phyloP scores from a whole-genome alignment of 2,113 vertebrate species.

The Antechinus stuartii region DNA sequence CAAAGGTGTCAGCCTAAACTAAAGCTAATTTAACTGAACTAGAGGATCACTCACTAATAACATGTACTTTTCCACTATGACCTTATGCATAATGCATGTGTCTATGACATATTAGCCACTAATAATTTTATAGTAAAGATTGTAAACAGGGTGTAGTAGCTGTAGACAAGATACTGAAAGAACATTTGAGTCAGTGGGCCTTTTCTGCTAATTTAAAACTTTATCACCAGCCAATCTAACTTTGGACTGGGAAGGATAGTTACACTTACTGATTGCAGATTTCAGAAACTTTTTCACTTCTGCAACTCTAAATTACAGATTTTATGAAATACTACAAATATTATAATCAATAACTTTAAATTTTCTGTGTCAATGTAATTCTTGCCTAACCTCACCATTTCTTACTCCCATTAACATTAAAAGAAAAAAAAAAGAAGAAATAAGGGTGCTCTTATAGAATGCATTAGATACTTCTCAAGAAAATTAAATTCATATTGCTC shows the following conservation, averaged over 20 bases:
- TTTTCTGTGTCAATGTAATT: neutral
- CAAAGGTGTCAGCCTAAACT: neutral
- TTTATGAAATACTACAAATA: neutral
- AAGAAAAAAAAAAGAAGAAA: neutral
- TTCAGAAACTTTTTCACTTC: neutral
- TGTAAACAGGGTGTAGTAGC: neutral
- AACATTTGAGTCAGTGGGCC: neutral
- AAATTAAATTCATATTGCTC: neutral
- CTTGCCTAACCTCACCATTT: neutral
- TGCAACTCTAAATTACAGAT: neutral
- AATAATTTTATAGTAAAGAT: neutral
- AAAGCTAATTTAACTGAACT: no score
- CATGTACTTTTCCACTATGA: neutral
- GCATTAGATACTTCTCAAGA: neutral
- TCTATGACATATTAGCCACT: neutral
- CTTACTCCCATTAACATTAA: constrained; percentile 8
- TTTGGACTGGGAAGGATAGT: neutral
- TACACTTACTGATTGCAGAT: neutral
- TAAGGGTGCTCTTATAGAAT: neutral
- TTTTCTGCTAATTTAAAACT: neutral
- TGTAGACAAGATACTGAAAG: neutral
- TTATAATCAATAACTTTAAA: neutral
- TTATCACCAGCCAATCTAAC: neutral
- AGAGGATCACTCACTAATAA: no score
- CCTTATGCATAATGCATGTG: neutral